Conservation (phyloP, 1,140 invertebrate species). For the Macrobrachium nipponense region DNA sequence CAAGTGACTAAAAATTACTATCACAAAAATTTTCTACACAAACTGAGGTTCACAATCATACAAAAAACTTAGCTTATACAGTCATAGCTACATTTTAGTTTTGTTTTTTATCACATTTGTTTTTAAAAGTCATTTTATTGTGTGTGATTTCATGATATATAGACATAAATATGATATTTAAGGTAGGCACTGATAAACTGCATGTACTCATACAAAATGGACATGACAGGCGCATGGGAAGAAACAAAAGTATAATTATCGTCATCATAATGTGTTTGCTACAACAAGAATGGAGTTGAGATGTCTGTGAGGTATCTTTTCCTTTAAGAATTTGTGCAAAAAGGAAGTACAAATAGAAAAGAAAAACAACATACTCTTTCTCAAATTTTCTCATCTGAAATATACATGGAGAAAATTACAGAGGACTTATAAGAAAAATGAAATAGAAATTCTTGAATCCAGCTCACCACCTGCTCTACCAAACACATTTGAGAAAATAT, state of each 20-base stretch:
- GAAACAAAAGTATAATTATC: not conserved
- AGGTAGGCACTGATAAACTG: conserved; percentile 41
- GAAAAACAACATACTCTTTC: too few species aligned
- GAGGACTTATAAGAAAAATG: too few species aligned
- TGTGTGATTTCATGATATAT: conserved; percentile 49
- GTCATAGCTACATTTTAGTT: conserved; percentile 44
- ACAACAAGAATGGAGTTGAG: too few species aligned
- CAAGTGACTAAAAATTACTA: conserved; percentile 55
- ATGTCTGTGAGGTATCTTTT: too few species aligned
- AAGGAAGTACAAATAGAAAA: too few species aligned
- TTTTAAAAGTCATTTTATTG: conserved; percentile 50
- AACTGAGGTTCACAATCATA: conserved; percentile 48
- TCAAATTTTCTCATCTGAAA: too few species aligned
- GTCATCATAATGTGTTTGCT: too few species aligned
- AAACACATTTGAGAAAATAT: too few species aligned
- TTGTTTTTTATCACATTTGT: conserved; percentile 34
- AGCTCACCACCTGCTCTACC: too few species aligned
- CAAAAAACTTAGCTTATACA: conserved; percentile 48
- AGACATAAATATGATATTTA: conserved; percentile 53
- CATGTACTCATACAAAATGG: conserved; percentile 26
- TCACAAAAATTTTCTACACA: conserved; percentile 43
- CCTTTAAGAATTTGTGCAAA: too few species aligned
- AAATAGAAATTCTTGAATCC: too few species aligned
- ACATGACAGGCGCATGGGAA: conserved; percentile 36
- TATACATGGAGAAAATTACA: too few species aligned